These are phyloP conservation scores for Podarcis siculus DNA, from an alignment of 2,797 vertebrate genomes.

Conservation along the genomic window DNA sequence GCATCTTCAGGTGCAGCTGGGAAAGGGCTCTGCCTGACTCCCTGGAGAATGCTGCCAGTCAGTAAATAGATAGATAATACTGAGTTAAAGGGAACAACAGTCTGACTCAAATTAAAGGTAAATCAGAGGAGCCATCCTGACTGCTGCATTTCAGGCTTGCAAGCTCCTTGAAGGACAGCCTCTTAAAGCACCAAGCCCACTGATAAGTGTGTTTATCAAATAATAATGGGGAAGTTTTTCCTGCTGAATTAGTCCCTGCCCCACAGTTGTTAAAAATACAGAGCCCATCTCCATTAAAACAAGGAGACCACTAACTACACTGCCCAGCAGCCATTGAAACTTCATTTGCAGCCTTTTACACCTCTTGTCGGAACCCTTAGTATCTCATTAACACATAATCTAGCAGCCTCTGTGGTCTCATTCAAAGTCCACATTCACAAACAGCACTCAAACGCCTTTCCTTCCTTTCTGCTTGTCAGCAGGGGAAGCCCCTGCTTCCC, in stretches of 20 bases:
- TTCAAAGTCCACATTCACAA: not conserved
- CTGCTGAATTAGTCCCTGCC: not conserved
- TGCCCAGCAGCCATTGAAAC: not conserved
- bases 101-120: not conserved
- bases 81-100: not conserved
- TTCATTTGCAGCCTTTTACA: not conserved
- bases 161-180: not conserved
- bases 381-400: slow-evolving; percentile 2
- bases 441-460: not conserved
- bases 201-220: not conserved
- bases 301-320: not conserved
- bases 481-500: not conserved
- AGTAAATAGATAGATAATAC: not conserved
- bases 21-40: too few species aligned
- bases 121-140: not conserved
- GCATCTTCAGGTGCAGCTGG: not conserved
- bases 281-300: not conserved
- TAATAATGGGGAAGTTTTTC: not conserved
- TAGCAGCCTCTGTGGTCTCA: not conserved
- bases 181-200: not conserved
- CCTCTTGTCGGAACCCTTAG: not conserved
- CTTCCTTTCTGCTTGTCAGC: not conserved
- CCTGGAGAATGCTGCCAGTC: not conserved
- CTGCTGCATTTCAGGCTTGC: not conserved
- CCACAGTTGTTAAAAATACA: not conserved